Base-by-base conservation (phyloP, 2,888 invertebrate genomes). In the Sphinx pinastri region DNA sequence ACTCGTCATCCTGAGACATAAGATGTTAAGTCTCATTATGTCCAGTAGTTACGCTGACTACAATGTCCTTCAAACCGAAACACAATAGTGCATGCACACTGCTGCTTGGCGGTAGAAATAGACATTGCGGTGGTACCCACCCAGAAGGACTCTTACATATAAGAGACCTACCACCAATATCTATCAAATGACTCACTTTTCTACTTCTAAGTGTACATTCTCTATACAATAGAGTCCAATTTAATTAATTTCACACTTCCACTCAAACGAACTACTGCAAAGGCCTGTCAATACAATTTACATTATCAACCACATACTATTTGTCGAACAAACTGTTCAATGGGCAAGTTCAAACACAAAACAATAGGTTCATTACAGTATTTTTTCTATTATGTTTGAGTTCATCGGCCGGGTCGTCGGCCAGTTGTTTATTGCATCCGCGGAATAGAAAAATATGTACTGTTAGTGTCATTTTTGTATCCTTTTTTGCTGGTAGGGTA, bases 321-420 rank as follows among this genome's bases (percentile, higher is more conserved):
- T 73, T 71, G 68, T 69, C 67, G n/a, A 73, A 66, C 68, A 72
- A 69, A 73, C 57, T 55, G 54, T n/a, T 54, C 25, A 54, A 52
- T 54, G 77, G 72, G 77, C 75, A 78, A 74, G 76, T 75, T 78
- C 76, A 75, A 75, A 78, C 51, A 67, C 71, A 73, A 78, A 78
- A 78, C 78, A 78, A 78, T 76, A 70, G 76, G 70, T 68, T 74
- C 73, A 72, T 74, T 78, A 74, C 71, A 70, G 73, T 71, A 14
- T 55, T 75, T 72, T 75, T 74, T 75, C 72, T 75, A 72, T 73
- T 77, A 75, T 70, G 38, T 67, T 49, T 70, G 73, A 74, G 78
- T 74, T 77, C 75, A 72, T 72, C 59, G 72, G 68, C 71, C 75
- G 71, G 75, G 75, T 75, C 76, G 69, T n/a, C 72, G 73, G 74